Evolutionary conservation across 2,113 vertebrate species (phyloP).

Genomic region (Dicerorhinus sumatrensis): DNA sequence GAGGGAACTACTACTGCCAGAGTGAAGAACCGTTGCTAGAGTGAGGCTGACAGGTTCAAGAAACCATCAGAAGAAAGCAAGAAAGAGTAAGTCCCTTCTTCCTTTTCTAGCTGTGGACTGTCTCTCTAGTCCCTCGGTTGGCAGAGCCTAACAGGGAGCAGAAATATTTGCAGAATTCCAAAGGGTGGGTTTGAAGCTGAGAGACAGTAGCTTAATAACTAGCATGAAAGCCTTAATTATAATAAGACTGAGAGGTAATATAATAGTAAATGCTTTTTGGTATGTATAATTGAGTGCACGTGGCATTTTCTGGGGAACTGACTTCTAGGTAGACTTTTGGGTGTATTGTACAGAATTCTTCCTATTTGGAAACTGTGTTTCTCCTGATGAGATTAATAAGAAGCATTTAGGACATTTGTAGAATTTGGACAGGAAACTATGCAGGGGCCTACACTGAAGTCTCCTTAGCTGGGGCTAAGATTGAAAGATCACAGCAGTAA

Average conservation of each 20-base stretch:
- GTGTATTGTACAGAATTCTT: conserved; percentile 23
- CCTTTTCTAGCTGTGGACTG: neutral
- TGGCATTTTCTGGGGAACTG: neutral
- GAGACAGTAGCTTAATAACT: neutral
- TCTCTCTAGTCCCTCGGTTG: neutral
- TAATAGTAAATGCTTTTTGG: neutral
- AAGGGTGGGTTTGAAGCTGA: neutral
- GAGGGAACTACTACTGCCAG: neutral
- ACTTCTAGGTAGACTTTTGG: neutral
- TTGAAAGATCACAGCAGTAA: neutral
- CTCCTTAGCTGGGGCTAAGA: neutral
- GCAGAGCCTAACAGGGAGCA: neutral
- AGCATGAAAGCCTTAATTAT: neutral
- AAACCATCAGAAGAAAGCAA: neutral
- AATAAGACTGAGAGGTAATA: neutral
- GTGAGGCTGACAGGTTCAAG: neutral
- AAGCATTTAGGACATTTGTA: neutral
- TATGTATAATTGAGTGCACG: neutral
- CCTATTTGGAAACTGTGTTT: conserved; percentile 30
- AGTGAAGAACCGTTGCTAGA: neutral
- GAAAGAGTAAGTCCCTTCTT: neutral
- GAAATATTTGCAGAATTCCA: neutral
- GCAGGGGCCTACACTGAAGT: neutral
- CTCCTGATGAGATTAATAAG: neutral
- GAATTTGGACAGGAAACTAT: conserved; percentile 26